Conservation (phyloP, 2,113 vertebrate genomes). For the Anser brachyrhynchus region DNA sequence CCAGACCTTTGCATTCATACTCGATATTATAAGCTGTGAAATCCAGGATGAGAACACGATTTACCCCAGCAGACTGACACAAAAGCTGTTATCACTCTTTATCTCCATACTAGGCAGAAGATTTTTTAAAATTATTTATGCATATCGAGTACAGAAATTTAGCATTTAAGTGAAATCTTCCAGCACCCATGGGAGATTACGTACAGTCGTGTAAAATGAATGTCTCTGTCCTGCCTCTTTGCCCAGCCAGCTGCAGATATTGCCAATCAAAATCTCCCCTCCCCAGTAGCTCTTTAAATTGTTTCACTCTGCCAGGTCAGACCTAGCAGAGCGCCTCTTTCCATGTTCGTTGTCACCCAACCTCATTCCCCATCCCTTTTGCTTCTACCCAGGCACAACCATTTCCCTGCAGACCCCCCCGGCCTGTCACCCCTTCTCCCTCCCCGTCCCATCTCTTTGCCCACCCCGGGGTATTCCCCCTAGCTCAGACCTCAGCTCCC, state of each 20-base stretch:
- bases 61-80: neutral
- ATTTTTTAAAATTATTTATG: neutral
- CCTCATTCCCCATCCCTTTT: neutral
- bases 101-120: neutral
- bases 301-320: neutral
- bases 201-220: neutral
- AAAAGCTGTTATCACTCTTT: neutral
- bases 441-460: neutral
- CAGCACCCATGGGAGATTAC: neutral
- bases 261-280: neutral
- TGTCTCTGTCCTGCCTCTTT: neutral
- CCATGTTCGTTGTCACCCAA: neutral
- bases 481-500: neutral
- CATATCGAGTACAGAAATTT: neutral
- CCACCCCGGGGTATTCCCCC: neutral
- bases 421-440: neutral
- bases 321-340: neutral
- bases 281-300: neutral
- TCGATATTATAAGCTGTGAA: neutral
- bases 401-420: neutral
- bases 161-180: neutral
- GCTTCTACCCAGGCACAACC: neutral
- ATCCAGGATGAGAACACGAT: neutral
- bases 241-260: neutral
- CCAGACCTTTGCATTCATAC: constrained; percentile 6